A percentile compares a stretch with the other conserved stretches of the same genome.
Evolutionary conservation across 2,113 vertebrate species (phyloP).

Genomic region (Paedocypris sp.): DNA sequence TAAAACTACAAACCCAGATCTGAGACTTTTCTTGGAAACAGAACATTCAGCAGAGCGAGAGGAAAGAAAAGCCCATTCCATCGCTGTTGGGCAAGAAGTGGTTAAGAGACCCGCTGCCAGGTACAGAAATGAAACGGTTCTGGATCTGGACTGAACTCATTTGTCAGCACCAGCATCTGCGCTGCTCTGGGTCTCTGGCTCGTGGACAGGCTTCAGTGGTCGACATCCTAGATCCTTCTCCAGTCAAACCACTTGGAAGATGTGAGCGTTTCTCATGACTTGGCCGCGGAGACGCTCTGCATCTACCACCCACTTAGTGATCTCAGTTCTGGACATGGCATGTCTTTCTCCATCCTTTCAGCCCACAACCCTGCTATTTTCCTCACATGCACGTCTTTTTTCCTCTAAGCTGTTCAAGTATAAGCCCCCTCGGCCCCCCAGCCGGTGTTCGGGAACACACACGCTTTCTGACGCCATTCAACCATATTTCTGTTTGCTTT

Average conservation of each 20-base stretch:
- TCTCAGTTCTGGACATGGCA: constrained; percentile 31
- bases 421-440: not conserved
- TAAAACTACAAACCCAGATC: constrained; percentile 8
- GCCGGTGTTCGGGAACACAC: constrained; percentile 40
- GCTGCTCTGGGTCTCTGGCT: constrained; percentile 43
- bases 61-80: constrained; percentile 20
- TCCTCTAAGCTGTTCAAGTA: constrained; percentile 1
- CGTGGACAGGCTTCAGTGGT: constrained; percentile 39
- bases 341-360: constrained; percentile 4
- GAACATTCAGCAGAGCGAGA: constrained; percentile 24
- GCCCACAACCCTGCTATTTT: not conserved
- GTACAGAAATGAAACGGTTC: constrained; percentile 29
- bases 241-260: constrained; percentile 31
- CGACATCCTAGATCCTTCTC: constrained; percentile 49
- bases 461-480: constrained; percentile 47
- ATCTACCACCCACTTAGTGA: constrained; percentile 40
- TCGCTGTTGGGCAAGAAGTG: constrained; percentile 5
- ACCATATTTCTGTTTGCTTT: constrained; percentile 45
- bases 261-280: constrained; percentile 30
- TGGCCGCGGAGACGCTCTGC: constrained; percentile 17
- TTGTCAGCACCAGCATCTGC: constrained; percentile 52
- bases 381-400: not conserved
- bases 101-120: constrained; percentile 30
- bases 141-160: constrained; percentile 38
- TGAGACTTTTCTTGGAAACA: constrained; percentile 10